Conservation (phyloP, 2,888 invertebrate species). For the Ptilodon capucinus region DNA sequence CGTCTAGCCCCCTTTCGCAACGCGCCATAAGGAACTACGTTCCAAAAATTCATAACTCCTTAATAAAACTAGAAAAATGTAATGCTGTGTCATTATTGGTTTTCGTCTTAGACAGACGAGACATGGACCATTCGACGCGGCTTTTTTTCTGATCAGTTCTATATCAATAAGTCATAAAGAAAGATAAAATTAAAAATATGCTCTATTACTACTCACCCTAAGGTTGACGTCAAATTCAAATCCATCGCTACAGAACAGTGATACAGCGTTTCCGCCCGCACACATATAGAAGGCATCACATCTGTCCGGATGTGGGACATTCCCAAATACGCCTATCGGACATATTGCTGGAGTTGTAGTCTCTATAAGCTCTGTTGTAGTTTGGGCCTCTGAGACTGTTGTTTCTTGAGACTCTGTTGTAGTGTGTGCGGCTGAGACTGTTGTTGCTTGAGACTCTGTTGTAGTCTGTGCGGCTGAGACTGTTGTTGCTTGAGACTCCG, state of each 20-base stretch:
- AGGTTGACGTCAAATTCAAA: conserved; percentile 36
- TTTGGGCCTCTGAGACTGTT: neutral
- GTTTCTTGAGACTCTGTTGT: neutral
- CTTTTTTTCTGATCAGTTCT: too few relatives aligned
- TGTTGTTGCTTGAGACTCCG: neutral
- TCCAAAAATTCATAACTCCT: too few relatives aligned
- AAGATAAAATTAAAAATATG: too few relatives aligned
- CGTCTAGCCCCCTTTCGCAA: too few relatives aligned
- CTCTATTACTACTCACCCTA: too few relatives aligned
- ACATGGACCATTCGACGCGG: too few relatives aligned
- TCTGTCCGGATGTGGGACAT: conserved; percentile 32
- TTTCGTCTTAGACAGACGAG: too few relatives aligned
- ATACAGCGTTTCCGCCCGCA: conserved; percentile 24
- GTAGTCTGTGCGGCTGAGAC: neutral
- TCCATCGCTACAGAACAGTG: conserved; percentile 28
- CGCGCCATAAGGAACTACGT: too few relatives aligned
- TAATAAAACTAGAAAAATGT: too few relatives aligned
- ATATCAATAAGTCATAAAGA: too few relatives aligned
- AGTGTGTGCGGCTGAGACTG: neutral
- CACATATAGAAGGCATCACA: conserved; percentile 44
- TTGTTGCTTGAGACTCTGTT: neutral
- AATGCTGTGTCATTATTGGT: too few relatives aligned
- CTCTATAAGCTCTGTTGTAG: neutral
- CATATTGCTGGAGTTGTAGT: conserved; percentile 17
- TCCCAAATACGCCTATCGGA: conserved; percentile 31